Evolutionary conservation across 1,140 invertebrate genomes (phyloP).

Genomic region (Scaptomyza graminum): DNA sequence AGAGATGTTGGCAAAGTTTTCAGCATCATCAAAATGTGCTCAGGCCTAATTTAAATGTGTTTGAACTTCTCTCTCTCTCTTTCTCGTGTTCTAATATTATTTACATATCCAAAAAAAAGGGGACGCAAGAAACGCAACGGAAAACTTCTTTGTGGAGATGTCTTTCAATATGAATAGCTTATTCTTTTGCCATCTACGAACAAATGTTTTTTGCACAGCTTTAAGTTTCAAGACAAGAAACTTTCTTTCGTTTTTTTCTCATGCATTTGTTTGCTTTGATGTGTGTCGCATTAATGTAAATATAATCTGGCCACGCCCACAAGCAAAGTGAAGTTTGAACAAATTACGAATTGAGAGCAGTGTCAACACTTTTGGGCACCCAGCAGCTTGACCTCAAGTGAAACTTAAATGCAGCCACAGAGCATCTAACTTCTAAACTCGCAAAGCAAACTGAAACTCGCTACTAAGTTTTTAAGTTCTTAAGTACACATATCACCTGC

Average conservation of each 20-base stretch:
- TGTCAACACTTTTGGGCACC: constrained; percentile 41
- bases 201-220: constrained; percentile 49
- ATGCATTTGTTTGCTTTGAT: constrained; percentile 30
- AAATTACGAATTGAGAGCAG: constrained; percentile 65
- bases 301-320: constrained; percentile 45
- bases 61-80: constrained; percentile 49
- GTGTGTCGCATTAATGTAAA: constrained; percentile 62
- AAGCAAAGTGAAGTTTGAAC: constrained; percentile 22
- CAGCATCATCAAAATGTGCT: constrained; percentile 65
- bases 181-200: constrained; percentile 17
- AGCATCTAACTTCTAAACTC: constrained; percentile 35
- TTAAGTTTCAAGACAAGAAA: constrained; percentile 37
- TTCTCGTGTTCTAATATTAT: constrained; percentile 43
- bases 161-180: constrained; percentile 33
- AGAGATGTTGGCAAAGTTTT: constrained; percentile 38
- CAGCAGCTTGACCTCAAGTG: constrained; percentile 45
- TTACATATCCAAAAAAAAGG: constrained; percentile 39
- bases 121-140: neutral
- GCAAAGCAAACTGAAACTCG: constrained; percentile 46
- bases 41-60: constrained; percentile 69
- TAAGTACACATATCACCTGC: constrained; percentile 66
- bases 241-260: constrained; percentile 15
- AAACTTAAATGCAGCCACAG: constrained; percentile 53
- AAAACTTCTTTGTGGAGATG: constrained; percentile 29
- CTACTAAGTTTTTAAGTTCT: constrained; percentile 58